Base-by-base conservation (phyloP, 2,888 invertebrate species). In the Pogonocherus hispidulus region DNA sequence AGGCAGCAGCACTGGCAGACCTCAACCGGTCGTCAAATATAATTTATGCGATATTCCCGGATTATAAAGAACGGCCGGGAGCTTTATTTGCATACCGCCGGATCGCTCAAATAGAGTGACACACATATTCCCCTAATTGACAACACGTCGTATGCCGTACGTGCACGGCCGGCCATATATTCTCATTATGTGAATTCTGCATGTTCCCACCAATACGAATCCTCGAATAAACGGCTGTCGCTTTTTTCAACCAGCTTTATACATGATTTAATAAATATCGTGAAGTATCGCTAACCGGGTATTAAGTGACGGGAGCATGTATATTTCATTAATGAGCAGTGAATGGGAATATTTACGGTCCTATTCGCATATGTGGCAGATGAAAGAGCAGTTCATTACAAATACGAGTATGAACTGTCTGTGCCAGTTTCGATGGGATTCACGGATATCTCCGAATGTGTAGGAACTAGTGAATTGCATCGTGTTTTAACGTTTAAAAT, bases 1-100 rank as follows among this genome's bases (percentile, higher is more conserved):
- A n/a, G 22, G 49, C 22, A 20, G 4, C 22, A 23, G 16, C 23
- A 22, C 22, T 49, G 19, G 23, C 22, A 19, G 23, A 20, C 49
- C 23, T 49, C 23, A 22, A 23, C 49, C 19, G 32, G 20, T 20
- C 32, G 49, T 49, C 52, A 52, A 52, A 52, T 52, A 52, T 52
- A 52, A 52, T 52, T 52, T 52, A 52, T 52, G 32, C 52, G 18
- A 32, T 27, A 5, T 16, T 52, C 52, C 52, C 11, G 52, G 52
- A 32, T 32, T 52, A 52, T 52, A 52, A 52, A 52, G 52, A 52
- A 52, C 52, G 52, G 18, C 2, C 11, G 22, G 52, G 27, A 16
- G 32, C 52, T 52, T 18, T 16, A 52, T 52, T 52, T 52, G 52
- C 52, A 52, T 52, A 52, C 41, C 41, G 52, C 52, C 52, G 32